A percentile compares a stretch with the other conserved stretches of the same genome.
phyloP scores from a whole-genome alignment of 2,113 vertebrate genomes.

The Turdus rufiventris region DNA sequence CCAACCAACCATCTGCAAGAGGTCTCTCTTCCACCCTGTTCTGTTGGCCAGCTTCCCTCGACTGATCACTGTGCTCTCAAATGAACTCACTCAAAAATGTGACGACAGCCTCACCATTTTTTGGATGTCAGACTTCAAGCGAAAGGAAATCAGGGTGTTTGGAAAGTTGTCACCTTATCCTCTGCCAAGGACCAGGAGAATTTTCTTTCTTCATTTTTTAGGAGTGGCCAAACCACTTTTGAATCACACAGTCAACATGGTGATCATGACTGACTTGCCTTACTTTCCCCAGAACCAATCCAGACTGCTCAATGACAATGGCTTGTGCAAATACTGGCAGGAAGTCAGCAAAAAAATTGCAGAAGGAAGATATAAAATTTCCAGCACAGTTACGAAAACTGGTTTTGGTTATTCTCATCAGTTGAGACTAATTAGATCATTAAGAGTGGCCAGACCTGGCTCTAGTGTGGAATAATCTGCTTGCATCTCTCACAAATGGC shows the following conservation, averaged over 20 bases:
- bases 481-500: background rate
- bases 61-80: background rate
- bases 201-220: slow-evolving; percentile 39
- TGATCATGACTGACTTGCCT: background rate
- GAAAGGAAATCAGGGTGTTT: slow-evolving; percentile 53
- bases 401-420: background rate
- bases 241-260: slow-evolving; percentile 34
- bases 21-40: background rate
- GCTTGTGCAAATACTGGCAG: background rate
- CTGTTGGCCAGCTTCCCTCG: background rate
- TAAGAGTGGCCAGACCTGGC: background rate
- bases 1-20: background rate
- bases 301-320: background rate
- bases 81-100: slow-evolving; percentile 34
- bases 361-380: background rate
- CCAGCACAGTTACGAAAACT: background rate
- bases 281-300: background rate
- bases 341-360: background rate
- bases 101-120: background rate
- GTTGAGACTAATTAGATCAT: background rate
- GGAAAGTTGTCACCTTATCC: slow-evolving; percentile 25
- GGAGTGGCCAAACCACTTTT: slow-evolving; percentile 44
- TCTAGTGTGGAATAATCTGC: background rate
- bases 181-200: slow-evolving; percentile 57
- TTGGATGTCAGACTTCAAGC: slow-evolving; percentile 8